Evolutionary conservation across 1,140 invertebrate species (phyloP), one percentile per base, ranked within the genome.

Genomic region (Meloidogyne exigua): DNA sequence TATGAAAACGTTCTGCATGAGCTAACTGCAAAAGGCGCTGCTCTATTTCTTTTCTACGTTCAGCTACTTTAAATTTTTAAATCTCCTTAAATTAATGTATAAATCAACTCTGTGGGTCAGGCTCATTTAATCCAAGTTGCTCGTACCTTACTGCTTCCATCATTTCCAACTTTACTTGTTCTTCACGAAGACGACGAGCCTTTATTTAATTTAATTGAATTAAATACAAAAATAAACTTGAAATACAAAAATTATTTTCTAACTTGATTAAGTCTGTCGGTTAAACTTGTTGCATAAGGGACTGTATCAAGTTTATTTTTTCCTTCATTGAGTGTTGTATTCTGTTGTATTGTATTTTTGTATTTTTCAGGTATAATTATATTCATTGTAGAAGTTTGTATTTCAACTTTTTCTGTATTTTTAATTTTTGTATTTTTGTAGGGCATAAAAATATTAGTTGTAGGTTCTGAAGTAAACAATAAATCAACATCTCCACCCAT

Each of bases 141-240:
- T 73, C 72, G 12, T 36, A 23, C 12, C 72, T 62, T 36, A 73
- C 65, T 11, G 72, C 72, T 64, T 73, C 72, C 72, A 73, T 26
- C 72, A 73, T 73, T 64, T 73, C 72, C 13, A 73, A 23, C 28
- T 73, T 73, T 36, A 73, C 25, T 23, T 73, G 72, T 21, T 73
- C 72, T 36, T 73, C 72, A 3, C 72, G 57, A 23, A 73, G 10
- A 18, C 57, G 42, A 32, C 72, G 23, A 28, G 72, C 72, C 72
- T 73, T 23, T 57, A 72, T n/a, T n/a, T n/a, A n/a, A n/a, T n/a
- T n/a, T 32, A 32, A 3, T 32, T 3, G 28, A 32, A 32, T 32
- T 32, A 26, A 15, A 11, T 7, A 21, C 4, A 21, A 23, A 23
- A 21, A 7, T 32, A 21, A 36, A 21, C 42, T 49, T 23, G 62